A percentile compares a stretch with the other conserved stretches of the same genome.
phyloP scores from a whole-genome alignment of 2,797 vertebrate genomes.

The Hemibagrus guttatus region DNA sequence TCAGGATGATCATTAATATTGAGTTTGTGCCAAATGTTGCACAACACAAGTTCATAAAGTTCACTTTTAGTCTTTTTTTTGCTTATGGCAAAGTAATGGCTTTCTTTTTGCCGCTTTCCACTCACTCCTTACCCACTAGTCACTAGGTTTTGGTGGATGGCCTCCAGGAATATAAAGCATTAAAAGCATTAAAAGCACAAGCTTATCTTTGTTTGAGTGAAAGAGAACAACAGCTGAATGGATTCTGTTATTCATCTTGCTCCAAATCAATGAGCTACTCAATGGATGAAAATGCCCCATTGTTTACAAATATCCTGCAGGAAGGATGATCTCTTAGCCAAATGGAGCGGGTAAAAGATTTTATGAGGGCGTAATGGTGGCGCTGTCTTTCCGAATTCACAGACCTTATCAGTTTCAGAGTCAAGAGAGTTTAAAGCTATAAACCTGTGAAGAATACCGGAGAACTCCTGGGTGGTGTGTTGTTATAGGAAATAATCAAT shows the following conservation, averaged over 20 bases:
- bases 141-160: not conserved
- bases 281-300: not conserved
- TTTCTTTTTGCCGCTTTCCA: not conserved
- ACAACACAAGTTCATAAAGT: not conserved
- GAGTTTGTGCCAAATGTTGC: not conserved
- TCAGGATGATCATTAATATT: no score
- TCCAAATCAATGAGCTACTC: constrained; percentile 1
- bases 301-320: not conserved
- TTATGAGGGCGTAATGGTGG: not conserved
- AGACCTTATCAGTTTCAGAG: not conserved
- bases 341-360: not conserved
- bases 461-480: not conserved
- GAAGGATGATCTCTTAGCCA: not conserved
- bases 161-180: not conserved
- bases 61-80: not conserved
- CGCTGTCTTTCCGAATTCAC: not conserved
- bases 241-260: not conserved
- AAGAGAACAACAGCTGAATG: not conserved
- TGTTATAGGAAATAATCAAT: not conserved
- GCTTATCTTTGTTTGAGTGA: not conserved
- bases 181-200: not conserved
- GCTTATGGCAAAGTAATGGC: not conserved
- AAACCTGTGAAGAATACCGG: not conserved
- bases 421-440: not conserved
- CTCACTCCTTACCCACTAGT: not conserved